These are phyloP conservation scores for Casuarius casuarius DNA, from an alignment of 2,113 vertebrate genomes.

Conservation along the genomic window DNA sequence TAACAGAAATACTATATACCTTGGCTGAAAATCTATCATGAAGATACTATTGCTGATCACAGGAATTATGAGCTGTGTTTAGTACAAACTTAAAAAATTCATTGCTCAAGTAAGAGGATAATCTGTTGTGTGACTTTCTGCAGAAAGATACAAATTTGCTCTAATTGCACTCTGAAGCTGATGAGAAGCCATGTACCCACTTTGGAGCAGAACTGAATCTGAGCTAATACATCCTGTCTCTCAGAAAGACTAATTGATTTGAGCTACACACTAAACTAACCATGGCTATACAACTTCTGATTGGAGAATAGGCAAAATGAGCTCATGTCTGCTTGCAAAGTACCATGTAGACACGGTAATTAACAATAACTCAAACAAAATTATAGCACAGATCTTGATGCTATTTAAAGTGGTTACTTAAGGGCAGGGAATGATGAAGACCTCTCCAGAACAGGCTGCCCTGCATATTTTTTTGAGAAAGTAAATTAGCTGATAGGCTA, in stretches of 20 bases:
- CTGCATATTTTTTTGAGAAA: background rate
- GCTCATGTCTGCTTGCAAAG: background rate
- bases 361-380: background rate
- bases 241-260: background rate
- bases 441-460: background rate
- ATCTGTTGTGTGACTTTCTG: background rate
- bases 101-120: background rate
- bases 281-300: background rate
- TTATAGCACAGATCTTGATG: background rate
- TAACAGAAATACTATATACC: background rate
- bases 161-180: background rate
- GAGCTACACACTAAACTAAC: background rate
- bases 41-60: background rate
- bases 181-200: background rate
- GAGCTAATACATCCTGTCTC: background rate
- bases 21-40: background rate
- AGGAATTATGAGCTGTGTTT: background rate
- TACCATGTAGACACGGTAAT: background rate
- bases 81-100: background rate
- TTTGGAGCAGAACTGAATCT: background rate
- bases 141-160: background rate
- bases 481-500: background rate
- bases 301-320: background rate
- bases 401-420: constrained; percentile 7
- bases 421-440: background rate